phyloP scores from a whole-genome alignment of 2,888 invertebrate species.

The Hybos culiciformis region DNA sequence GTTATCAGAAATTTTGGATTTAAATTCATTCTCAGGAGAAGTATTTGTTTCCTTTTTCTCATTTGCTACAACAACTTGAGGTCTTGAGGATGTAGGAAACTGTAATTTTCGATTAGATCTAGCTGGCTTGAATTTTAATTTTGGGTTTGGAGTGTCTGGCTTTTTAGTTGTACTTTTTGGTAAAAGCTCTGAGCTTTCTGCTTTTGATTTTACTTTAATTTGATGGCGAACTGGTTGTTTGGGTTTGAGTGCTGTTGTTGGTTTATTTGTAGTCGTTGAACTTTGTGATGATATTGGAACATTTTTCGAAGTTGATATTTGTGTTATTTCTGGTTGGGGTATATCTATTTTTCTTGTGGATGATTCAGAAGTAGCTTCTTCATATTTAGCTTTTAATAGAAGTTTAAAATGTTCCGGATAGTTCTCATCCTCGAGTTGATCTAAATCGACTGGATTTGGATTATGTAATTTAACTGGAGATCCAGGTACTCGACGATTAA shows the following conservation, averaged over 20 bases:
- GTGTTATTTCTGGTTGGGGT: not conserved
- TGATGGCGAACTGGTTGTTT: not conserved
- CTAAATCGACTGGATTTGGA: conserved; percentile 20
- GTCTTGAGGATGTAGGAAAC: conserved; percentile 13
- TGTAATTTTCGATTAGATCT: conserved; percentile 12
- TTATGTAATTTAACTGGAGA: conserved; percentile 10
- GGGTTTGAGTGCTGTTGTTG: conserved; percentile 3
- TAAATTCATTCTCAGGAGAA: conserved; percentile 12
- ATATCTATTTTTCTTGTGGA: conserved; percentile 1
- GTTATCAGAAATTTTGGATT: conserved; percentile 11
- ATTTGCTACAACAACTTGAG: conserved; percentile 1
- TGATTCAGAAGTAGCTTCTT: conserved; percentile 24
- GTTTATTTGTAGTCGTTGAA: not conserved
- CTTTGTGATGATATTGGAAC: not conserved
- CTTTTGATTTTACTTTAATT: conserved; percentile 1
- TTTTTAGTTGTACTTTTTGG: conserved; percentile 5
- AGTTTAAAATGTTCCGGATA: conserved; percentile 53
- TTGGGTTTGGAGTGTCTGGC: conserved; percentile 8
- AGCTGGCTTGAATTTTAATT: conserved; percentile 13
- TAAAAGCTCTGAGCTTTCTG: no score
- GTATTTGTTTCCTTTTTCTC: conserved; percentile 11
- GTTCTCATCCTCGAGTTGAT: conserved; percentile 48
- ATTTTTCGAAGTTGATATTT: not conserved
- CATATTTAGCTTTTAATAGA: conserved; percentile 41
- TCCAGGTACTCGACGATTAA: conserved; percentile 9